Evolutionary conservation across 2,888 invertebrate species (phyloP).

Genomic region (Bedellia somnulentella): DNA sequence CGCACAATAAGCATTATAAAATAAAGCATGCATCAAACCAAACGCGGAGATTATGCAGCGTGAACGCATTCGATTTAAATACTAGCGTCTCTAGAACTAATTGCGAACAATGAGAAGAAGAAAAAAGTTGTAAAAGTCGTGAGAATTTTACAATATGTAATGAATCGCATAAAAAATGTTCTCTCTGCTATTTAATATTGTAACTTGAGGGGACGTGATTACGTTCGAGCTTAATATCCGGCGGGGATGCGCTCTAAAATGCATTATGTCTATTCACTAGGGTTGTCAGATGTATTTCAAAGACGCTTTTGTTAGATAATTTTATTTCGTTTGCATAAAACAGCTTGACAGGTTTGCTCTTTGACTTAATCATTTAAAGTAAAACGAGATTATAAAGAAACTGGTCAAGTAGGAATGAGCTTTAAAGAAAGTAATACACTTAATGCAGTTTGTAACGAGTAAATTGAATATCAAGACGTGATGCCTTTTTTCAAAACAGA

Average conservation of each 20-base stretch:
- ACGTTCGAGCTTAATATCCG: conserved; percentile 50
- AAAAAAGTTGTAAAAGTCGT: conserved; percentile 33
- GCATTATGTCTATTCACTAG: conserved; percentile 24
- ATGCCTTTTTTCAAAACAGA: no score
- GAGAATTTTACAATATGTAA: conserved; percentile 37
- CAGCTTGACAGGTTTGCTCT: no score
- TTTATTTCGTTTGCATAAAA: no score
- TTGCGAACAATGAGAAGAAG: conserved; percentile 31
- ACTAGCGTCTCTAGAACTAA: conserved; percentile 25
- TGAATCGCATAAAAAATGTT: conserved; percentile 39
- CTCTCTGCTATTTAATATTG: conserved; percentile 32
- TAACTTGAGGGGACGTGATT: conserved; percentile 38
- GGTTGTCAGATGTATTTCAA: conserved; percentile 23
- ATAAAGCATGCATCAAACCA: no score
- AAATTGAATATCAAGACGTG: no score
- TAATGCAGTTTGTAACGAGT: no score
- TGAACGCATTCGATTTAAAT: conserved; percentile 38
- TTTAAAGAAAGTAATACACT: no score
- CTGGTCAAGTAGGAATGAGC: no score
- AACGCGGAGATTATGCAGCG: conserved; percentile 58
- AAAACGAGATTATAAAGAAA: no score
- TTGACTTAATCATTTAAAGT: no score
- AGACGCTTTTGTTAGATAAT: no score
- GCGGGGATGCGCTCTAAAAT: conserved; percentile 43
- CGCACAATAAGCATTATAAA: no score